phyloP scores from a whole-genome alignment of 2,888 invertebrate genomes.

The Hyppa rectilinea region DNA sequence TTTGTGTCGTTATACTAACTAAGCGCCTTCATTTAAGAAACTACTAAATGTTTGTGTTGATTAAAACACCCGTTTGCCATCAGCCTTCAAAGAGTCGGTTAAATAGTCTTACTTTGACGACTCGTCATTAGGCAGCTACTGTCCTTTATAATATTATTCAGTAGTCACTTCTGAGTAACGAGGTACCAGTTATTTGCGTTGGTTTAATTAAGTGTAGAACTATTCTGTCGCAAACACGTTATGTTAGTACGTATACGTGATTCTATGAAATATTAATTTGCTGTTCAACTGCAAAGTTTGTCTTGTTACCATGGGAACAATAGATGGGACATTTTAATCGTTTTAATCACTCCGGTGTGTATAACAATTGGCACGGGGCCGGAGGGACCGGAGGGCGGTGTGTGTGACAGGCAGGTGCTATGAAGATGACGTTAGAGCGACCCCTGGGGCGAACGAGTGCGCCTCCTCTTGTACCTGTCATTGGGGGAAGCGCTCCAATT shows the following conservation, averaged over 20 bases:
- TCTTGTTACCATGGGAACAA: constrained; percentile 47
- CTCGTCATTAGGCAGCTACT: constrained; percentile 46
- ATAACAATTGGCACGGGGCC: constrained; percentile 52
- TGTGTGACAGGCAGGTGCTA: constrained; percentile 69
- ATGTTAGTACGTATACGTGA: constrained; percentile 33
- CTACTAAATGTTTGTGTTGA: constrained; percentile 64
- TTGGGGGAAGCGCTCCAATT: constrained; percentile 49
- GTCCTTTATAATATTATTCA: constrained; percentile 45
- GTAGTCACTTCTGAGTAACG: constrained; percentile 61
- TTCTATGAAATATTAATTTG: constrained; percentile 66
- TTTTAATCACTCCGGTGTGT: constrained; percentile 66
- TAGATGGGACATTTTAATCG: constrained; percentile 52
- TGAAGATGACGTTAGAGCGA: constrained; percentile 63
- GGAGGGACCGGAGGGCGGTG: constrained; percentile 47
- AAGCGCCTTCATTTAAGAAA: constrained; percentile 53
- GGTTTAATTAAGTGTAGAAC: constrained; percentile 72
- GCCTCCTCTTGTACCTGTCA: constrained; percentile 59
- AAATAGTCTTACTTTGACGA: constrained; percentile 54
- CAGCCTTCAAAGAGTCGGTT: constrained; percentile 57
- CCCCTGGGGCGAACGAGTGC: constrained; percentile 62
- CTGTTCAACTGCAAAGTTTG: constrained; percentile 59
- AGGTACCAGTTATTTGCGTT: constrained; percentile 68
- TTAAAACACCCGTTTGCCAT: constrained; percentile 62
- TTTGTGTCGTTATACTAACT: constrained; percentile 54
- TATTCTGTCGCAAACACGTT: constrained; percentile 55